Conservation (phyloP, 1,140 invertebrate genomes). For the Whitmania pigra region DNA sequence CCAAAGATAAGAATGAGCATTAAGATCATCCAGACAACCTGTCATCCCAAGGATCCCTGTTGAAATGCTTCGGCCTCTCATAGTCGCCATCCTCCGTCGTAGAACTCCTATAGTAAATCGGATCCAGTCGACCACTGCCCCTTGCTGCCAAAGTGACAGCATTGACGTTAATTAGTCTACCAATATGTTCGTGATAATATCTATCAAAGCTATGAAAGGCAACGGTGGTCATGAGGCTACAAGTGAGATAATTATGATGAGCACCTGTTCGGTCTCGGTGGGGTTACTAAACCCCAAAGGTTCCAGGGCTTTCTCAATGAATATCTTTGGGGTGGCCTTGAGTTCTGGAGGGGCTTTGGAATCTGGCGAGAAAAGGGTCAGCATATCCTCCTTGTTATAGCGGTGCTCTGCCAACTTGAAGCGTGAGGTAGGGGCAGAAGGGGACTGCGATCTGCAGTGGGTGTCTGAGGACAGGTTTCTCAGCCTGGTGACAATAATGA, state of each 20-base stretch:
- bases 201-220: too few relatives aligned
- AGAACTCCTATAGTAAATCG: neutral
- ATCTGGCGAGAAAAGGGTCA: conserved; percentile 61
- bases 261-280: conserved; percentile 66
- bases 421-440: conserved; percentile 35
- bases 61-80: conserved; percentile 7
- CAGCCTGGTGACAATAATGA: neutral
- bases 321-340: conserved; percentile 51
- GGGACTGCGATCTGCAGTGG: conserved; percentile 30
- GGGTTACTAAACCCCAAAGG: conserved; percentile 62
- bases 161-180: too few relatives aligned
- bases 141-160: too few relatives aligned
- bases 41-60: conserved; percentile 42
- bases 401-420: conserved; percentile 58
- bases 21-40: conserved; percentile 31
- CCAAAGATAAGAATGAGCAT: neutral
- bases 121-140: conserved; percentile 12
- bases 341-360: conserved; percentile 55
- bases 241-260: conserved; percentile 27
- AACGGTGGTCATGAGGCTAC: too few relatives aligned
- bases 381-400: conserved; percentile 76
- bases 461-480: conserved; percentile 3
- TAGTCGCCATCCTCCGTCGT: neutral
- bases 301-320: conserved; percentile 59
- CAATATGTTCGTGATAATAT: too few relatives aligned